Percentiles rank a stretch among this genome's conserved stretches.
Conservation (phyloP, 2,113 vertebrate species). For the Trogon melanurus region DNA sequence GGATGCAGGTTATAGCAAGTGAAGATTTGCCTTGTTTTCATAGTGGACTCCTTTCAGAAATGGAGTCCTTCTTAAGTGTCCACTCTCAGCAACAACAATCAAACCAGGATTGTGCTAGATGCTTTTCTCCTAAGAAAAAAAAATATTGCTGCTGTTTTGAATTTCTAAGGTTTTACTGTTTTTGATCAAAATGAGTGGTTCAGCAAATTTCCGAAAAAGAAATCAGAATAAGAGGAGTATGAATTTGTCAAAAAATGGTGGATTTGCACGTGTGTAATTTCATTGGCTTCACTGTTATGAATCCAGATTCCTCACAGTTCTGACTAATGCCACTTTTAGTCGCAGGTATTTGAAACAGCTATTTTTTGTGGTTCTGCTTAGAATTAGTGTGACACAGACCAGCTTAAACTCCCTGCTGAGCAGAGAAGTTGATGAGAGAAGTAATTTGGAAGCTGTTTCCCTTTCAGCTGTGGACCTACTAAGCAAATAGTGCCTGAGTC, state of each 20-base stretch:
- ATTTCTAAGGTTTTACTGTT: not conserved
- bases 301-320: not conserved
- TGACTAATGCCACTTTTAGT: not conserved
- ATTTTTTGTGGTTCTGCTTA: not conserved
- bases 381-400: not conserved
- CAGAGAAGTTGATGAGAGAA: not conserved
- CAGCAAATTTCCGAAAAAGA: not conserved
- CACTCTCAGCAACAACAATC: rapidly evolving
- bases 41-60: not conserved
- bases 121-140: not conserved
- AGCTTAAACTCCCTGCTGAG: not conserved
- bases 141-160: not conserved
- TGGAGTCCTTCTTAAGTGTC: not conserved
- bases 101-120: not conserved
- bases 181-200: not conserved
- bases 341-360: not conserved
- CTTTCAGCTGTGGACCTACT: not conserved
- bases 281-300: not conserved
- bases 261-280: not conserved
- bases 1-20: not conserved
- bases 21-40: not conserved
- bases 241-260: not conserved
- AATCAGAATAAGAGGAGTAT: not conserved
- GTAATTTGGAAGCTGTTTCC: not conserved
- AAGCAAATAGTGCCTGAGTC: not conserved